Conservation (phyloP, 2,113 vertebrate species). For the Rattus rattus region DNA sequence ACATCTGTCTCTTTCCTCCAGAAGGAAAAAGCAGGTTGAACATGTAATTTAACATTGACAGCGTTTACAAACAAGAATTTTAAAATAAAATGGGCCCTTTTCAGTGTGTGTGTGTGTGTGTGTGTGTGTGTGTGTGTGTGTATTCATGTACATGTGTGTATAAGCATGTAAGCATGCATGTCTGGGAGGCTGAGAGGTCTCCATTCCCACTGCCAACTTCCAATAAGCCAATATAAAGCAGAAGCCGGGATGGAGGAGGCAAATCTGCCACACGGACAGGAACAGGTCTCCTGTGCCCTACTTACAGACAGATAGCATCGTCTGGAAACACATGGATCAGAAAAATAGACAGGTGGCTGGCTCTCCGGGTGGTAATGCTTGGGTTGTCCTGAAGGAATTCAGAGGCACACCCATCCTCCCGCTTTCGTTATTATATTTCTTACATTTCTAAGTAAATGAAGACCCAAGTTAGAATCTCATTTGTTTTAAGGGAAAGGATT, state of each 20-base stretch:
- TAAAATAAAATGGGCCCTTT: not conserved
- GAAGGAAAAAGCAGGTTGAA: not conserved
- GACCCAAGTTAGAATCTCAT: not conserved
- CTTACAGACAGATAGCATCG: no score
- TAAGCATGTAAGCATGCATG: not conserved
- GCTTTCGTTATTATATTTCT: not conserved
- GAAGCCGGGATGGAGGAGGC: not conserved
- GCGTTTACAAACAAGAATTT: not conserved
- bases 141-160: no score
- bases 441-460: not conserved
- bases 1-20: not conserved
- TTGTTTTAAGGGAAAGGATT: not conserved
- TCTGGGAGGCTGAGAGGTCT: not conserved
- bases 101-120: not conserved
- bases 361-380: not conserved
- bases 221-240: not conserved
- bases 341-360: not conserved
- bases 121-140: not conserved
- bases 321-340: not conserved
- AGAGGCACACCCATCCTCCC: not conserved
- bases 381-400: not conserved
- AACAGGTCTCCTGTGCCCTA: not conserved
- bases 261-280: accelerated
- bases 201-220: not conserved
- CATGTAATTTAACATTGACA: not conserved